Evolutionary conservation across 2,888 invertebrate genomes (phyloP), one percentile per base, ranked within the genome.

Genomic region (Ormyrus rosae): DNA sequence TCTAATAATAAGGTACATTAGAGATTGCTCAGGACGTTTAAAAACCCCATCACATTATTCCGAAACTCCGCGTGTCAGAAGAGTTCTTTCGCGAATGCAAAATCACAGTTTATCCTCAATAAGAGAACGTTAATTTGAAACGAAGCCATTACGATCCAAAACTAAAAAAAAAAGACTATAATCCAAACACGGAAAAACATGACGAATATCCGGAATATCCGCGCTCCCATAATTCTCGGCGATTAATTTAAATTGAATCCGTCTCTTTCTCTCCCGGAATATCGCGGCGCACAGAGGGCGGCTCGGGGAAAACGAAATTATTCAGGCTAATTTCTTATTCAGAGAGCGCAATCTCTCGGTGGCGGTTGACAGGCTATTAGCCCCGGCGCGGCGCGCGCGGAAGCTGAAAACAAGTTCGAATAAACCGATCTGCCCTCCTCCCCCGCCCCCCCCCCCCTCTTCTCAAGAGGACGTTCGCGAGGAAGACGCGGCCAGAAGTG

Each of bases 341-440:
- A 81, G 78, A 50, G 71, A 72, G 78, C 75, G 72, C 68, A 67
- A 69, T 78, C 71, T 82, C 71, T 67, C 50, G 64, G 78, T 56
- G 73, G 76, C 63, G 70, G 78, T 82, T 82, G 82, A 82, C 82
- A 82, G 81, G 81, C 82, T 82, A 82, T 82, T 82, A 82, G 78
- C 77, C 51, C 60, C 13, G 58, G 61, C 48, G n/a, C 19, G 63
- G 51, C 72, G 34, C 58, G 65, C 55, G 74, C 58, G 65, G 65
- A 71, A 61, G 80, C 67, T 34, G 81, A 82, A 82, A 81, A 80
- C 80, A 72, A 80, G 71, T 82, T 78, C 60, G 75, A 78, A 82
- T 82, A 82, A 78, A 75, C 75, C 80, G 81, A 82, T 72, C 74
- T 55, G 60, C 65, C 19, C 60, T 68, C 53, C 55, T 67, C 55